Evolutionary conservation across 1,140 invertebrate genomes (phyloP).

Genomic region (Drosophila miranda): DNA sequence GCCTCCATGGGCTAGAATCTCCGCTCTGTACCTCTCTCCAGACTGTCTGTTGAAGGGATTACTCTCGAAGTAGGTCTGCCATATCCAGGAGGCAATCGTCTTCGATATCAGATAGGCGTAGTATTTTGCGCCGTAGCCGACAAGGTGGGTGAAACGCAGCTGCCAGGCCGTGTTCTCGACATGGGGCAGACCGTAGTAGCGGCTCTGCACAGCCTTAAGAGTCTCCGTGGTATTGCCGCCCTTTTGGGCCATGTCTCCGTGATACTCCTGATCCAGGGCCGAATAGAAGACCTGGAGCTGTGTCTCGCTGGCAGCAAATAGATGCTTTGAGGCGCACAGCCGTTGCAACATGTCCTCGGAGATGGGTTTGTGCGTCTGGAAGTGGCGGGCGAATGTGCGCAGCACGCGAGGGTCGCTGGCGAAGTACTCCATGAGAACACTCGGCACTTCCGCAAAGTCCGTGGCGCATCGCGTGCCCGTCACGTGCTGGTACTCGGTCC

Average conservation of each 20-base stretch:
- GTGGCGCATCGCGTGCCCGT: constrained; percentile 98
- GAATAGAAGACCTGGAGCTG: constrained; percentile 95
- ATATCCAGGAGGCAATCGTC: constrained; percentile 96
- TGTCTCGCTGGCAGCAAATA: constrained; percentile 95
- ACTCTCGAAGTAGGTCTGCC: constrained; percentile 93
- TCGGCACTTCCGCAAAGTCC: constrained; percentile 99
- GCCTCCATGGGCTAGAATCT: constrained; percentile 94
- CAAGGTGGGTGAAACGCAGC: constrained; percentile 96
- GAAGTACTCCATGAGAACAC: constrained; percentile 99
- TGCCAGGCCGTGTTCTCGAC: constrained; percentile 98
- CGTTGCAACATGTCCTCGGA: constrained; percentile 89
- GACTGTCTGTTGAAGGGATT: constrained; percentile 91
- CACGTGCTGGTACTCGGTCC: constrained; percentile 98
- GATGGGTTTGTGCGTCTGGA: constrained; percentile 93
- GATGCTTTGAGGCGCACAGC: constrained; percentile 91
- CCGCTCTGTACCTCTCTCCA: constrained; percentile 89
- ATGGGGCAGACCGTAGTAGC: constrained; percentile 94
- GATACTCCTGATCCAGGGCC: constrained; percentile 94
- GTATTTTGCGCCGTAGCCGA: constrained; percentile 99
- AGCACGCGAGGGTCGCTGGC: constrained; percentile 94
- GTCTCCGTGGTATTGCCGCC: constrained; percentile 88
- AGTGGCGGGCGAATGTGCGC: constrained; percentile 94
- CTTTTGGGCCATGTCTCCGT: constrained; percentile 85
- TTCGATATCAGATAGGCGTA: constrained; percentile 98
- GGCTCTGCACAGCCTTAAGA: constrained; percentile 90